A percentile compares a stretch with the other conserved stretches of the same genome.
Evolutionary conservation across 2,888 invertebrate genomes (phyloP).

Genomic region (Microctonus aethiopoides): DNA sequence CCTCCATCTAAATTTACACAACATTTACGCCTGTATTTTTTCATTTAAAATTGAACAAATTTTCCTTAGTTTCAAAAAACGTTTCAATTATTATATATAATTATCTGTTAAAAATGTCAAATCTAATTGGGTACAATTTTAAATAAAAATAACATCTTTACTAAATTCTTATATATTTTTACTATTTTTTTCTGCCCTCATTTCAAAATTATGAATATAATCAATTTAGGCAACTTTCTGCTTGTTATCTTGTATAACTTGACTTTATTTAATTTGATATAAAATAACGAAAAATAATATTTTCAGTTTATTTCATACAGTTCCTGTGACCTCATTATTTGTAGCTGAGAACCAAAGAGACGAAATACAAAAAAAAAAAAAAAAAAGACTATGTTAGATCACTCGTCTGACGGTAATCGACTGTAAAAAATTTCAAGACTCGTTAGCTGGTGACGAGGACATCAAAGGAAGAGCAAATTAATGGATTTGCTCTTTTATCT

Average conservation of each 20-base stretch:
- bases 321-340: not conserved
- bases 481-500: constrained; percentile 40
- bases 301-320: not conserved
- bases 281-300: not conserved
- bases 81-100: no score
- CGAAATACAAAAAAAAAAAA: not conserved
- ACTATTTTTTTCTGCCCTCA: no score
- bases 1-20: no score
- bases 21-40: no score
- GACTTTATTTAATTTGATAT: not conserved
- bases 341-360: not conserved
- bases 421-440: constrained; percentile 37
- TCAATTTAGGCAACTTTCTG: no score
- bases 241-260: not conserved
- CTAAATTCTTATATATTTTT: no score
- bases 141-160: no score
- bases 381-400: constrained; percentile 36
- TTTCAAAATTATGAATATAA: no score
- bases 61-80: no score
- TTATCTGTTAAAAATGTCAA: no score
- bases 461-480: constrained; percentile 52
- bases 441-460: constrained; percentile 22
- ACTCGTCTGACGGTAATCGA: constrained; percentile 35
- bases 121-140: no score
- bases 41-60: no score